These are phyloP conservation scores for Meteorus colon DNA, from an alignment of 2,888 invertebrate genomes.

Conservation along the genomic window DNA sequence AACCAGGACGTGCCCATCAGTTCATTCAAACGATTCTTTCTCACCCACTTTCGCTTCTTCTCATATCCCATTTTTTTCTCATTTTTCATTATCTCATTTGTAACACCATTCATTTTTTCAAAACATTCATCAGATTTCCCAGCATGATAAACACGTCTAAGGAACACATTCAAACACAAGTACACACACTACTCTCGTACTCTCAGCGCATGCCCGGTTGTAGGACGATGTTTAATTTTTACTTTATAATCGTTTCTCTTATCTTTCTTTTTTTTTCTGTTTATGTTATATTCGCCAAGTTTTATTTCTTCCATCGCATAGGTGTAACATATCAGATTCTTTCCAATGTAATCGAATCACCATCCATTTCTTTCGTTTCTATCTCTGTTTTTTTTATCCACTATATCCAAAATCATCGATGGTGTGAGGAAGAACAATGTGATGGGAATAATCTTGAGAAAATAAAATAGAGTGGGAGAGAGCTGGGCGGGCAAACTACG, in stretches of 20 bases:
- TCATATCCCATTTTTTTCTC: slow-evolving; percentile 46
- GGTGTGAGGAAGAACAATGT: slow-evolving; percentile 22
- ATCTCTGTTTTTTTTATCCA: background rate
- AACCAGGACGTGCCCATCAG: slow-evolving; percentile 72
- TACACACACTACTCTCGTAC: slow-evolving; percentile 71
- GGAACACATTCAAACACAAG: slow-evolving; percentile 50
- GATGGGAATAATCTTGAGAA: slow-evolving; percentile 46
- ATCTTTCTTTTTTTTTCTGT: slow-evolving; percentile 30
- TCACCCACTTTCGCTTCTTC: slow-evolving; percentile 46
- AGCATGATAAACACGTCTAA: slow-evolving; percentile 9
- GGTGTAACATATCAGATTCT: background rate
- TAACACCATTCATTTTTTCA: slow-evolving; percentile 39
- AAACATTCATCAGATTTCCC: slow-evolving; percentile 29
- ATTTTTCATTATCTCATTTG: slow-evolving; percentile 41
- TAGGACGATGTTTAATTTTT: slow-evolving; percentile 69
- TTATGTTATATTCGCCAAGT: slow-evolving; percentile 19
- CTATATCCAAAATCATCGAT: background rate
- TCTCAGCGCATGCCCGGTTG: slow-evolving; percentile 73
- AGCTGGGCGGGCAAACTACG: slow-evolving; percentile 60
- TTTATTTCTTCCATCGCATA: slow-evolving; percentile 3
- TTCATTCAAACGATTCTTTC: slow-evolving; percentile 57
- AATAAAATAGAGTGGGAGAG: slow-evolving; percentile 45
- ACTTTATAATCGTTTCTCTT: slow-evolving; percentile 42
- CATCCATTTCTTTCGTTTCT: slow-evolving; percentile 6
- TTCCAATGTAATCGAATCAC: slow-evolving; percentile 5